Percentiles rank a stretch among this genome's conserved stretches.
Evolutionary conservation across 1,140 invertebrate species (phyloP).

Genomic region (Listronotus bonariensis): DNA sequence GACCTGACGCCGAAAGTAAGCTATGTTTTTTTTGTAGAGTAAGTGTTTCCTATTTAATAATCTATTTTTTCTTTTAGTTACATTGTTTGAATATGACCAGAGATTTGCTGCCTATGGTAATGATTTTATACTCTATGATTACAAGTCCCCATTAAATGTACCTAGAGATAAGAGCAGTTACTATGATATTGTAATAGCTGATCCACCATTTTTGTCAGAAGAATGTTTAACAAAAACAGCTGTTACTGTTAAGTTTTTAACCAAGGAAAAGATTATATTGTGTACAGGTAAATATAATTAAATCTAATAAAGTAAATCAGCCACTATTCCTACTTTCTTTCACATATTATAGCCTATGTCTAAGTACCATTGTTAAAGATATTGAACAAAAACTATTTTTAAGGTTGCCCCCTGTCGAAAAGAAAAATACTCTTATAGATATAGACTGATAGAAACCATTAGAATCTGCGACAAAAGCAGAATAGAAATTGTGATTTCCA

Average conservation of each 20-base stretch:
- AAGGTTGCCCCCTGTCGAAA: too few relatives aligned
- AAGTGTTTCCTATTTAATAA: background rate
- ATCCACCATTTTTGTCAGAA: slow-evolving; percentile 92
- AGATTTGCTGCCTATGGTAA: slow-evolving; percentile 78
- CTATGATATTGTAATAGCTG: slow-evolving; percentile 88
- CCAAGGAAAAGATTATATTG: slow-evolving; percentile 81
- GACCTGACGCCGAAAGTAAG: slow-evolving; percentile 57
- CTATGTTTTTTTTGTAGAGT: slow-evolving; percentile 8
- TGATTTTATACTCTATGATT: slow-evolving; percentile 90
- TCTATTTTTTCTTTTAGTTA: slow-evolving; percentile 61
- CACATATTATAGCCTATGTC: too few relatives aligned
- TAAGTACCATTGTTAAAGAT: slow-evolving; percentile 20
- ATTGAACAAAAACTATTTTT: background rate
- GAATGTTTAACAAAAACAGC: slow-evolving; percentile 89
- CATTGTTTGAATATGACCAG: slow-evolving; percentile 80
- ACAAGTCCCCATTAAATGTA: slow-evolving; percentile 77
- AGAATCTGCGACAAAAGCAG: too few relatives aligned
- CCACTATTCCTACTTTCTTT: too few relatives aligned
- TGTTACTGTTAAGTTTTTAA: slow-evolving; percentile 75
- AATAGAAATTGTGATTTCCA: too few relatives aligned
- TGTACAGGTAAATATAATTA: slow-evolving; percentile 74
- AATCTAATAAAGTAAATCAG: too few relatives aligned
- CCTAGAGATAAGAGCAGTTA: slow-evolving; percentile 62
- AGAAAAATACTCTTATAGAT: too few relatives aligned
- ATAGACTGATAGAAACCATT: too few relatives aligned